Evolutionary conservation across 2,797 vertebrate genomes (phyloP).

Genomic region (Sebastes hubbsi): DNA sequence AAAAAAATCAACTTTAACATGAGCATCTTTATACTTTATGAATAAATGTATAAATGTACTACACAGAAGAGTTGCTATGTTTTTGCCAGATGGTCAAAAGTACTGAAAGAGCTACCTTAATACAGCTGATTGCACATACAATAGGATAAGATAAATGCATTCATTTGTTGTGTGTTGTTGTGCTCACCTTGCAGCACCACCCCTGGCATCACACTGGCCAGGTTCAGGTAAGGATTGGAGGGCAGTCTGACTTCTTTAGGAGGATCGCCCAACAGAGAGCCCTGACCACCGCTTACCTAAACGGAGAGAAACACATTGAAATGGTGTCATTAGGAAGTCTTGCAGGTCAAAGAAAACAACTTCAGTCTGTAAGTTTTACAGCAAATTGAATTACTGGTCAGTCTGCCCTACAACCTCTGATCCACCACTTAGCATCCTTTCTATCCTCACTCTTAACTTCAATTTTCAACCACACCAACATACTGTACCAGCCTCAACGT

Average conservation of each 20-base stretch:
- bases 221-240: conserved; percentile 95
- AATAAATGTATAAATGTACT: no score
- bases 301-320: conserved; percentile 4
- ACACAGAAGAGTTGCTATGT: no score
- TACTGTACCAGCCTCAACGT: not conserved
- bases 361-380: not conserved
- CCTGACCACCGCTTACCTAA: conserved; percentile 86
- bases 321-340: not conserved
- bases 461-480: not conserved
- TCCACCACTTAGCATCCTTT: not conserved
- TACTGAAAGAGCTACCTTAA: not conserved
- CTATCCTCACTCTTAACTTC: not conserved
- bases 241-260: conserved; percentile 95
- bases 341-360: not conserved
- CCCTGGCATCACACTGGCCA: conserved; percentile 94
- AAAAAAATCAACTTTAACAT: no score
- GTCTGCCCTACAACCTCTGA: not conserved
- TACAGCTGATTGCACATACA: not conserved
- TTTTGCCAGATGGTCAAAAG: not conserved
- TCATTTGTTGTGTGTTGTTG: not conserved
- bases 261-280: conserved; percentile 93
- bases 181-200: conserved; percentile 86
- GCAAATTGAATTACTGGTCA: not conserved
- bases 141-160: not conserved
- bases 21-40: no score